A percentile compares a stretch with the other conserved stretches of the same genome.
Evolutionary conservation across 1,140 invertebrate species (phyloP).

Genomic region (Pseudachorutes palmiensis): DNA sequence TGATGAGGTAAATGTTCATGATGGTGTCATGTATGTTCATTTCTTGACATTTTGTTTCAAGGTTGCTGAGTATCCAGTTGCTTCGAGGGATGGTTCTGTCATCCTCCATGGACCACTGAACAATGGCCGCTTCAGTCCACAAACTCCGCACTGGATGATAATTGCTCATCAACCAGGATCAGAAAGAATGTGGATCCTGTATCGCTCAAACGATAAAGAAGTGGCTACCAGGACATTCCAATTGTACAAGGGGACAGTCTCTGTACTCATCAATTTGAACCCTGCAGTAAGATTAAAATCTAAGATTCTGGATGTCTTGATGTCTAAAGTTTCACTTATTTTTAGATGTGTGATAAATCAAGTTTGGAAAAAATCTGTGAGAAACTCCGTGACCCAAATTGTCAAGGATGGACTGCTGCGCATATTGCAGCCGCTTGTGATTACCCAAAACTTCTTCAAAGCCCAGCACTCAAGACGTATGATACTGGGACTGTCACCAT

Average conservation of each 20-base stretch:
- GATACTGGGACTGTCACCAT: neutral
- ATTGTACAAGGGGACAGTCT: neutral
- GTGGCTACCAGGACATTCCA: slow-evolving; percentile 17
- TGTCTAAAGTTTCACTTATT: neutral
- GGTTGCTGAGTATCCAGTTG: slow-evolving; percentile 13
- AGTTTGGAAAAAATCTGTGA: slow-evolving; percentile 13
- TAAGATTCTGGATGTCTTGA: neutral
- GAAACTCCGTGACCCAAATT: slow-evolving; percentile 14
- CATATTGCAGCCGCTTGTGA: slow-evolving; percentile 16
- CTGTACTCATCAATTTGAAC: neutral
- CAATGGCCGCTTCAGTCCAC: neutral
- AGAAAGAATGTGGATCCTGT: slow-evolving; percentile 27
- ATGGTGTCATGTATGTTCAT: neutral
- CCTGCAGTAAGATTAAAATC: neutral
- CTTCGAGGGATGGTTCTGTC: slow-evolving; percentile 8
- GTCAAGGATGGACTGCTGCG: slow-evolving; percentile 18
- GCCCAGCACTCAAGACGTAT: slow-evolving; percentile 2
- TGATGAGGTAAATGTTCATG: neutral
- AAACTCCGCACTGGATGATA: slow-evolving; percentile 18
- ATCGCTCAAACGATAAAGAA: neutral
- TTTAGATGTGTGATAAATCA: slow-evolving; percentile 22
- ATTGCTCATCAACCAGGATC: slow-evolving; percentile 26
- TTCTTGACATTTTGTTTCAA: slow-evolving; percentile 2
- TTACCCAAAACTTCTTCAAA: neutral
- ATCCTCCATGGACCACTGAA: slow-evolving; percentile 27